These are phyloP conservation scores for Sialia sialis DNA, from an alignment of 2,113 vertebrate genomes.

Conservation along the genomic window DNA sequence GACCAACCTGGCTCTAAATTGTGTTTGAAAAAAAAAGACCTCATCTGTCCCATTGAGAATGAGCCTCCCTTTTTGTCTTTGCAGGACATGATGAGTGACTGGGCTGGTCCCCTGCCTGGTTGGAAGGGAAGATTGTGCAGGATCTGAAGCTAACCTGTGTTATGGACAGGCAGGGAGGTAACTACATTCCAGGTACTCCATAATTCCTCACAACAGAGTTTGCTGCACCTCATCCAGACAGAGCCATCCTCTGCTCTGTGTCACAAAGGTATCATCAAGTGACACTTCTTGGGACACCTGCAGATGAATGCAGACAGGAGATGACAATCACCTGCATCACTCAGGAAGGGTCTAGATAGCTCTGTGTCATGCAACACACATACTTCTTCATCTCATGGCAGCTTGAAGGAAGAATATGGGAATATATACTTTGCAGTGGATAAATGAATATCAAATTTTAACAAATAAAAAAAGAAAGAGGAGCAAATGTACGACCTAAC, in stretches of 20 bases:
- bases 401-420: background rate
- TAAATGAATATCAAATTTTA: background rate
- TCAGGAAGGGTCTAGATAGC: background rate
- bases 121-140: background rate
- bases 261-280: background rate
- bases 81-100: background rate
- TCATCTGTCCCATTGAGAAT: background rate
- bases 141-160: background rate
- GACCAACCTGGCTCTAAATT: background rate
- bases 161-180: background rate
- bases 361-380: rapidly evolving
- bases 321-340: background rate
- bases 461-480: background rate
- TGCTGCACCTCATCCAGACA: background rate
- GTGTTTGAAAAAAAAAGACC: background rate
- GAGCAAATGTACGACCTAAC: background rate
- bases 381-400: background rate
- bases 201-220: background rate
- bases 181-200: background rate
- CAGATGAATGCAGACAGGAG: background rate
- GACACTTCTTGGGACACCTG: background rate
- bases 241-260: background rate
- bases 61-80: background rate
- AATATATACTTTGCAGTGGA: background rate
- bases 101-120: background rate